Evolutionary conservation across 2,888 invertebrate genomes (phyloP).

Genomic region (Antheraea assamensis): DNA sequence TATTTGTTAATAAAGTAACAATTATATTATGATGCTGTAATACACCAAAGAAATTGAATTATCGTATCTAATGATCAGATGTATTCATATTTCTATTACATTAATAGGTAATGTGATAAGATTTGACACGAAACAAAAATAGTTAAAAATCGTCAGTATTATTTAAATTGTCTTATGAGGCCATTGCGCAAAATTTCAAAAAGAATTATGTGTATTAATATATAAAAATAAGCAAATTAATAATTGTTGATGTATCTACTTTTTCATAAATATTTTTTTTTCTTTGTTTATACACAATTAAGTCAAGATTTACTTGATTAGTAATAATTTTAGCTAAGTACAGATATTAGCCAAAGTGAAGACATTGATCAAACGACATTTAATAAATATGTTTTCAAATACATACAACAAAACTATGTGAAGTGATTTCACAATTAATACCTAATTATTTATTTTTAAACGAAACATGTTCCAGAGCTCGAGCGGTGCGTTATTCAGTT

Average conservation of each 20-base stretch:
- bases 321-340: not conserved
- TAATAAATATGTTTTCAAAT: conserved; percentile 12
- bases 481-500: conserved; percentile 55
- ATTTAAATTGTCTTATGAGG: not conserved
- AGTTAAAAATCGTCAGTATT: not conserved
- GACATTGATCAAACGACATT: not conserved
- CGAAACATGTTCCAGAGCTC: conserved; percentile 31
- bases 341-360: conserved; percentile 1
- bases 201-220: not conserved
- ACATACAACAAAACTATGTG: conserved; percentile 29
- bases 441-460: conserved; percentile 36
- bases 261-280: not conserved
- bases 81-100: not conserved
- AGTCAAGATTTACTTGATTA: not conserved
- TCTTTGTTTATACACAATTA: not conserved
- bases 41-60: not conserved
- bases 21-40: not conserved
- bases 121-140: not conserved
- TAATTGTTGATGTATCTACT: not conserved
- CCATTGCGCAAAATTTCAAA: not conserved
- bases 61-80: not conserved
- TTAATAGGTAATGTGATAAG: not conserved
- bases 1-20: too few species aligned
- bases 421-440: conserved; percentile 34
- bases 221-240: not conserved